Evolutionary conservation across 1,140 invertebrate genomes (phyloP).

Genomic region (Sitophilus oryzae): DNA sequence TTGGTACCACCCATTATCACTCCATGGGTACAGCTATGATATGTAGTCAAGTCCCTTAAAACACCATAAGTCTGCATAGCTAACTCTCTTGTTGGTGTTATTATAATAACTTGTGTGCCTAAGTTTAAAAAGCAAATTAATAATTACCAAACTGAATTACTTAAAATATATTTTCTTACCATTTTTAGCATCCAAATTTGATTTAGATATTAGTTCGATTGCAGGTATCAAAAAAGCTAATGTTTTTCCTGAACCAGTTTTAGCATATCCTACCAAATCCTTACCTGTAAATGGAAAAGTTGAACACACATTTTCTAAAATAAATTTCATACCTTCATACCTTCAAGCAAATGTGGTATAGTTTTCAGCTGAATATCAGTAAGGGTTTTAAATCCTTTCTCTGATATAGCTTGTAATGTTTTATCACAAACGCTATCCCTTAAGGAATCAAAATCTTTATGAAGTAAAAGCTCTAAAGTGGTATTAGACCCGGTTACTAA

Average conservation of each 20-base stretch:
- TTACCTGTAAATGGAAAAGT: slow-evolving; percentile 54
- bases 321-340: too few relatives aligned
- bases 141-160: too few relatives aligned
- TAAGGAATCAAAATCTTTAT: slow-evolving; percentile 57
- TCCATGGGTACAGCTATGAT: slow-evolving; percentile 78
- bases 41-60: slow-evolving; percentile 88
- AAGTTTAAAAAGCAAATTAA: too few relatives aligned
- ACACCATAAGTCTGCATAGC: slow-evolving; percentile 99
- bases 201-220: slow-evolving; percentile 88
- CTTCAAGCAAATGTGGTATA: slow-evolving; percentile 88
- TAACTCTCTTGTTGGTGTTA: slow-evolving; percentile 95
- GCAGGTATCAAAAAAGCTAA: slow-evolving; percentile 96
- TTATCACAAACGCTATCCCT: slow-evolving; percentile 68
- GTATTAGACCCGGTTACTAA: slow-evolving; percentile 43
- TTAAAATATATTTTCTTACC: slow-evolving; percentile 57
- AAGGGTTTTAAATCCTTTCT: slow-evolving; percentile 96
- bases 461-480: slow-evolving; percentile 55
- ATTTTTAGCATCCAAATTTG: slow-evolving; percentile 92
- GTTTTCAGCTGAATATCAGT: slow-evolving; percentile 94
- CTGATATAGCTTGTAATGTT: slow-evolving; percentile 78
- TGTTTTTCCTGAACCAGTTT: slow-evolving; percentile 97
- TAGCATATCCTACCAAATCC: slow-evolving; percentile 92
- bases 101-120: slow-evolving; percentile 92
- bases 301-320: too few relatives aligned
- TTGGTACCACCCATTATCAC: slow-evolving; percentile 94